Base-by-base conservation (phyloP, 1,140 invertebrate species). In the Hyles vespertilio region DNA sequence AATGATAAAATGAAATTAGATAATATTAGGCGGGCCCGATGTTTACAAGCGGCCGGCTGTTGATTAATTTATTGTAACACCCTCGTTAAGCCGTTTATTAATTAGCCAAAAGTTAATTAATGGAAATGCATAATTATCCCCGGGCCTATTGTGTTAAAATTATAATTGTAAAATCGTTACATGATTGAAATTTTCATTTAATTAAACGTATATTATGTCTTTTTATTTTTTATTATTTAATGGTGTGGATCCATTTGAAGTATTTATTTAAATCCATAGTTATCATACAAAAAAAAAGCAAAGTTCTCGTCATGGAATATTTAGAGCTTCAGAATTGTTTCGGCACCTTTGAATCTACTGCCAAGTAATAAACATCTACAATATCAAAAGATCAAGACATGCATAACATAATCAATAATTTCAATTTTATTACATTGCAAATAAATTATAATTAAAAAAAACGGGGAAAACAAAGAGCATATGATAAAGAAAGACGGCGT, bases 31-130 rank as follows among this genome's bases (percentile, higher is more conserved):
- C 12, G 48, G 48, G 48, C 33, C 45, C 44, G 46, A 49, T 50
- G 12, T 44, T 46, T 32, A 51, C 51, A 34, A 58, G 62, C 71
- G 63, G 56, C 54, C 67, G 62, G 73, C 59, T 68, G 59, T 74
- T 78, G 80, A 84, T 86, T 84, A 87, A 83, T 82, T 87, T 77
- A 69, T 80, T 73, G 74, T 83, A 83, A 87, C 77, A 79, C 69
- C 61, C 73, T 70, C 74, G 74, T 79, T 83, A 81, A 77, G 65
- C 71, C 74, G 74, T 82, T 79, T 78, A 83, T 87, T 86, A 84
- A 83, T 83, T 79, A 77, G 74, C 70, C 67, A 67, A 80, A 82
- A 77, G 45, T 83, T 77, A 81, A 86, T 86, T 82, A 84, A 72
- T 72, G 65, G 62, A 68, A 73, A 68, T 73, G 65, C 68, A 69